Evolutionary conservation across 2,113 vertebrate genomes (phyloP).

Genomic region (Tor tambroides): DNA sequence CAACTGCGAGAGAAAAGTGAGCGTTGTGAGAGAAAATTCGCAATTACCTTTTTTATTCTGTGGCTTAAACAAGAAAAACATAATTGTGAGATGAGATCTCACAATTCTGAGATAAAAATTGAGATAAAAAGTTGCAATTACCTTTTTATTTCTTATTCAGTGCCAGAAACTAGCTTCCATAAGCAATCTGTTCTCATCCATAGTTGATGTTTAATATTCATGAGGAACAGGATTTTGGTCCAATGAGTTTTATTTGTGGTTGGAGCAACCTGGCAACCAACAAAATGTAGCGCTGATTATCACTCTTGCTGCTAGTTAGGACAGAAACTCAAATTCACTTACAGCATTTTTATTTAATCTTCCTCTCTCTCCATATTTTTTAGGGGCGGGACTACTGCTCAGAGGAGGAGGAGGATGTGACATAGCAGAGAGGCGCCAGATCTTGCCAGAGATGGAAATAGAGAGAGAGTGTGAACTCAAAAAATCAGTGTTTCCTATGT

Average conservation of each 20-base stretch:
- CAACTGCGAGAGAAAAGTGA: no score
- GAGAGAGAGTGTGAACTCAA: slow-evolving; percentile 56
- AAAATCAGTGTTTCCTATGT: slow-evolving; percentile 60
- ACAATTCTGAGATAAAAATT: no score
- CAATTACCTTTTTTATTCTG: no score
- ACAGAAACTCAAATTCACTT: background rate
- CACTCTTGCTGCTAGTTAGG: background rate
- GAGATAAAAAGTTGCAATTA: no score
- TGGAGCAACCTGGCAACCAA: background rate
- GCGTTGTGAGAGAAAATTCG: no score
- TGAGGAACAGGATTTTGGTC: background rate
- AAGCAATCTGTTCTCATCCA: background rate
- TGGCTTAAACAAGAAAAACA: no score
- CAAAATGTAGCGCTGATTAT: background rate
- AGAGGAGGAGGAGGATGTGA: slow-evolving; percentile 82
- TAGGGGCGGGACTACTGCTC: slow-evolving; percentile 97
- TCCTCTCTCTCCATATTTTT: background rate
- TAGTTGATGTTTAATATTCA: background rate
- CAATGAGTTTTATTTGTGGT: background rate
- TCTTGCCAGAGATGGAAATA: slow-evolving; percentile 57
- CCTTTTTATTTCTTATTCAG: background rate
- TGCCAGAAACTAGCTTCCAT: background rate
- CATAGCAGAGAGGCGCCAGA: slow-evolving; percentile 82
- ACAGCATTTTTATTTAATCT: background rate
- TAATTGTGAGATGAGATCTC: no score